Conservation (phyloP, 2,797 vertebrate species). For the Sitta carolinensis region DNA sequence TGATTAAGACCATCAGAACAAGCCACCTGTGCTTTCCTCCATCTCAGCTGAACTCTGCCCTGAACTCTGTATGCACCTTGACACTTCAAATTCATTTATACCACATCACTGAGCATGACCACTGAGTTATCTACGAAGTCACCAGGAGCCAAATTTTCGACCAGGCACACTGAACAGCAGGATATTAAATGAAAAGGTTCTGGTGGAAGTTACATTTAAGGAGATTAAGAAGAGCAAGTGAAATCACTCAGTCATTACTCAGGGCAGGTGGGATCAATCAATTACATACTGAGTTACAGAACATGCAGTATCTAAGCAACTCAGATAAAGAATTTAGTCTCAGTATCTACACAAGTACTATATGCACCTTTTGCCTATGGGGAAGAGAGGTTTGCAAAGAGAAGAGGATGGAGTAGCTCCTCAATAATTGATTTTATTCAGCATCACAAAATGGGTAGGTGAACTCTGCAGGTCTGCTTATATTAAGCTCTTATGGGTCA, state of each 20-base stretch:
- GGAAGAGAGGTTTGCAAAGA: not conserved
- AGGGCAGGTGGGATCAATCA: not conserved
- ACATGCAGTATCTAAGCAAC: not conserved
- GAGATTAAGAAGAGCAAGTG: not conserved
- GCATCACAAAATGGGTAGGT: not conserved
- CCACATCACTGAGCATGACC: not conserved
- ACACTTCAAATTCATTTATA: not conserved
- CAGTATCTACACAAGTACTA: not conserved
- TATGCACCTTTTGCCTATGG: not conserved
- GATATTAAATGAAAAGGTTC: not conserved
- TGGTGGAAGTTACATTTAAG: not conserved
- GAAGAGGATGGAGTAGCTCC: not conserved
- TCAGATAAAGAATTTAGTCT: not conserved
- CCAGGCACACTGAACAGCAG: not conserved
- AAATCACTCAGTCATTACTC: not conserved
- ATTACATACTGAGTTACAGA: not conserved
- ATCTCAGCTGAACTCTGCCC: not conserved
- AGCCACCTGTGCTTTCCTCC: not conserved
- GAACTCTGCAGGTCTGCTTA: not conserved
- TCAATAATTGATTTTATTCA: not conserved
- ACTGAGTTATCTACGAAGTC: not conserved
- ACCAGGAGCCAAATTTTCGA: not conserved
- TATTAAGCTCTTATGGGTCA: rapidly evolving
- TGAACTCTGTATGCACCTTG: not conserved
- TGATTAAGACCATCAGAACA: not conserved